These are phyloP conservation scores for Otolemur garnettii DNA, from an alignment of 2,113 vertebrate genomes.

Conservation along the genomic window DNA sequence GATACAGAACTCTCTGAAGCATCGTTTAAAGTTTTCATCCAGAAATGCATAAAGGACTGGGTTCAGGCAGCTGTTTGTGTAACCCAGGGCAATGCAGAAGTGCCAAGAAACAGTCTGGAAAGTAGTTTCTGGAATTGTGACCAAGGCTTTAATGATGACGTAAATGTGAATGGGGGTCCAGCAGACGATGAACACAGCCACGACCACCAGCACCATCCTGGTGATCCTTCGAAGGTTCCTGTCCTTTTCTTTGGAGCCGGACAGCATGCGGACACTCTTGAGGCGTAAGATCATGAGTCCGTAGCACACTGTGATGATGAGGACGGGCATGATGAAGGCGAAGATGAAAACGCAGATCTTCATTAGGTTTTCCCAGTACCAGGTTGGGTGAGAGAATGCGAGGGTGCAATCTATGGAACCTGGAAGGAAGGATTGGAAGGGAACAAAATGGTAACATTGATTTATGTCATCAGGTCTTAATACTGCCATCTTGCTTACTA, in stretches of 20 bases:
- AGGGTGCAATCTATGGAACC: conserved; percentile 94
- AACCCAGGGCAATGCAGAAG: conserved; percentile 98
- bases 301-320: conserved; percentile 98
- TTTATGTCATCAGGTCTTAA: not conserved
- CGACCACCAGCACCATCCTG: conserved; percentile 98
- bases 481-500: not conserved
- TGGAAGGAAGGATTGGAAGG: conserved; percentile 75
- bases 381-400: conserved; percentile 95
- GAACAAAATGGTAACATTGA: not conserved
- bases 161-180: conserved; percentile 99
- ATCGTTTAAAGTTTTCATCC: conserved; percentile 99
- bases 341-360: conserved; percentile 99
- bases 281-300: conserved; percentile 99
- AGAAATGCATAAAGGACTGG: conserved; percentile 99
- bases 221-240: conserved; percentile 98
- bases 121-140: conserved; percentile 95
- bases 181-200: conserved; percentile 98
- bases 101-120: conserved; percentile 98
- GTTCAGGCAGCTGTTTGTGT: conserved; percentile 99
- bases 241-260: conserved; percentile 99
- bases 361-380: conserved; percentile 99
- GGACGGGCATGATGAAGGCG: conserved; percentile 98
- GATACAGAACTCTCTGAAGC: conserved; percentile 99
- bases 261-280: conserved; percentile 98
- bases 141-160: conserved; percentile 96